Evolutionary conservation across 2,888 invertebrate genomes (phyloP).

Genomic region (Plagodis pulveraria): DNA sequence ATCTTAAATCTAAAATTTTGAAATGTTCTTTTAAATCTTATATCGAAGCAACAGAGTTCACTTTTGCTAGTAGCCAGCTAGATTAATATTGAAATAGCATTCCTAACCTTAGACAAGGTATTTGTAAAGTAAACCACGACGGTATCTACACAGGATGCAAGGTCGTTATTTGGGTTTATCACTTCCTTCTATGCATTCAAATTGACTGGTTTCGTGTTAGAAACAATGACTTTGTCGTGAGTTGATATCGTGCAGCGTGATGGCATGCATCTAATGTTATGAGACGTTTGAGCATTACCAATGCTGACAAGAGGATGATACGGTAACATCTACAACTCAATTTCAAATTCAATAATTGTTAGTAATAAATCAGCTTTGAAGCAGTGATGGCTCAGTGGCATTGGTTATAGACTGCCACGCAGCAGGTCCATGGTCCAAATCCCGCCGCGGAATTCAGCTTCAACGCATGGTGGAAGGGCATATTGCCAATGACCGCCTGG

Average conservation of each 20-base stretch:
- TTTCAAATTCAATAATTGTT: too few relatives aligned
- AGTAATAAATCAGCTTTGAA: too few relatives aligned
- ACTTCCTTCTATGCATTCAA: conserved; percentile 61
- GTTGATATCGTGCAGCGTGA: conserved; percentile 18
- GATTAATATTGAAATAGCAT: conserved; percentile 41
- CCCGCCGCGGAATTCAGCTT: too few relatives aligned
- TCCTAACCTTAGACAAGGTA: conserved; percentile 57
- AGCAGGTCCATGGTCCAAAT: too few relatives aligned
- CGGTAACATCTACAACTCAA: too few relatives aligned
- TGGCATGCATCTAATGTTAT: conserved; percentile 14
- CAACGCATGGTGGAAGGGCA: too few relatives aligned
- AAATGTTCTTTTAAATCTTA: conserved; percentile 6
- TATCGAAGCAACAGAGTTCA: background rate
- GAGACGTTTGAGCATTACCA: too few relatives aligned
- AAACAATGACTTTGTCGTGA: conserved; percentile 38
- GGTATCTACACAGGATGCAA: conserved; percentile 69
- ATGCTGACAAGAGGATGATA: too few relatives aligned
- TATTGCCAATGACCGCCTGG: too few relatives aligned
- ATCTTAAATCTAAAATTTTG: conserved; percentile 8
- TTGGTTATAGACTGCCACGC: too few relatives aligned
- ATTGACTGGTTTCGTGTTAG: conserved; percentile 37
- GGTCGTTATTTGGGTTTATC: conserved; percentile 61
- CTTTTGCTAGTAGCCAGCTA: background rate
- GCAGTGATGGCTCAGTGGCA: too few relatives aligned
- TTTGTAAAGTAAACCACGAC: conserved; percentile 54